phyloP scores from a whole-genome alignment of 1,140 invertebrate species.

The Heliconius melpomene region DNA sequence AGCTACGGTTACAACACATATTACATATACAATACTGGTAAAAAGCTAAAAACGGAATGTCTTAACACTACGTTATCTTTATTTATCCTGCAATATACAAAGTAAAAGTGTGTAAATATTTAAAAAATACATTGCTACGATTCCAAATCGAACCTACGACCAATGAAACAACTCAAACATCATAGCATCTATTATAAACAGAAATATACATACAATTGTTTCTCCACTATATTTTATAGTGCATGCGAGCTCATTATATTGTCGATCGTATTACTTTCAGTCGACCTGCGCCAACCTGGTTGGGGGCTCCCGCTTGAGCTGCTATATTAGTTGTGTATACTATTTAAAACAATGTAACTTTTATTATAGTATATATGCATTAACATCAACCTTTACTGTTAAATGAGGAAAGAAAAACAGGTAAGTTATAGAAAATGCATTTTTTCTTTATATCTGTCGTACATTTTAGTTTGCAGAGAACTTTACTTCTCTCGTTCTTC shows the following conservation, averaged over 20 bases:
- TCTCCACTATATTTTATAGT: constrained; percentile 1
- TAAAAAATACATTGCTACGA: background rate
- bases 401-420: background rate
- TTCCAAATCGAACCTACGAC: no score
- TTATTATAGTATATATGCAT: background rate
- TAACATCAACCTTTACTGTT: background rate
- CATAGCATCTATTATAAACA: background rate
- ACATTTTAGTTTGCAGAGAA: no score
- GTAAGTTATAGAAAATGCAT: no score
- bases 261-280: constrained; percentile 1
- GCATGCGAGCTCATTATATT: background rate
- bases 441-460: no score
- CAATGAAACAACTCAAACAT: no score
- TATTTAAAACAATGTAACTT: constrained; percentile 1
- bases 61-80: background rate
- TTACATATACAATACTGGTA: no score
- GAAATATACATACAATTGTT: background rate
- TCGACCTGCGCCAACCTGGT: background rate
- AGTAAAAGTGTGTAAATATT: background rate
- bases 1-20: no score
- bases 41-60: background rate
- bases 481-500: no score
- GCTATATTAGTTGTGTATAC: background rate
- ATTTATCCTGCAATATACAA: background rate
- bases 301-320: background rate